Evolutionary conservation across 2,888 invertebrate genomes (phyloP), one percentile per base, ranked within the genome.

Genomic region (Acrocyrtus sp.): DNA sequence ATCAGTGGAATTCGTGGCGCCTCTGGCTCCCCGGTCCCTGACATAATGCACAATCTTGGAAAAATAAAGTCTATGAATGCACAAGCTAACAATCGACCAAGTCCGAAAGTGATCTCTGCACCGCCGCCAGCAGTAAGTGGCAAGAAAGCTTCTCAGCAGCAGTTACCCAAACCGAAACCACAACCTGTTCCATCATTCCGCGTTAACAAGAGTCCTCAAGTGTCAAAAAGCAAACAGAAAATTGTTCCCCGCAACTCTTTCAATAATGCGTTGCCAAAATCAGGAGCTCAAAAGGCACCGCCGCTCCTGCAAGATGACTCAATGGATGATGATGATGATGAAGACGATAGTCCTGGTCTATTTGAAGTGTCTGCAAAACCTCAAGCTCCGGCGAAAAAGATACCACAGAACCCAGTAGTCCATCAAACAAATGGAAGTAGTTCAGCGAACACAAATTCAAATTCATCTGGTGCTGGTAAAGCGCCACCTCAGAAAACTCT

Each of bases 21-120:
- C 12, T 26, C 61, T 34, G 29, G 47, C 22, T n/a, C 29, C 19
- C 34, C 47, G 4, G 48, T 69, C 10, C 10, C 54, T 15, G 61
- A 61, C 17, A 69, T 69, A 4, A 60, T 69, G 60, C 24, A 53
- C 39, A 69, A 69, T 21, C 47, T 69, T 22, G 69, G 69, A 3
- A 69, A 69, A 61, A 69, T 69, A 47, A 69, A 69, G 22, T 22
- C 29, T 15, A 8, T 69, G 27, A 61, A 24, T 34, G 24, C 56
- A 51, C 8, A 24, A n/a, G 53, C 48, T 41, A 3, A 47, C 17
- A 26, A n/a, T 6, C 45, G 58, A 57, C 21, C 66, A 41, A 54
- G 17, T 34, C 19, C 56, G 2, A 69, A 69, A 19, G 15, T 67
- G 69, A 69, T 69, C 69, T 66, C 66, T 51, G 21, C 41, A 19